These are phyloP conservation scores for Osmerus eperlanus DNA, from an alignment of 2,113 vertebrate species.

Conservation along the genomic window DNA sequence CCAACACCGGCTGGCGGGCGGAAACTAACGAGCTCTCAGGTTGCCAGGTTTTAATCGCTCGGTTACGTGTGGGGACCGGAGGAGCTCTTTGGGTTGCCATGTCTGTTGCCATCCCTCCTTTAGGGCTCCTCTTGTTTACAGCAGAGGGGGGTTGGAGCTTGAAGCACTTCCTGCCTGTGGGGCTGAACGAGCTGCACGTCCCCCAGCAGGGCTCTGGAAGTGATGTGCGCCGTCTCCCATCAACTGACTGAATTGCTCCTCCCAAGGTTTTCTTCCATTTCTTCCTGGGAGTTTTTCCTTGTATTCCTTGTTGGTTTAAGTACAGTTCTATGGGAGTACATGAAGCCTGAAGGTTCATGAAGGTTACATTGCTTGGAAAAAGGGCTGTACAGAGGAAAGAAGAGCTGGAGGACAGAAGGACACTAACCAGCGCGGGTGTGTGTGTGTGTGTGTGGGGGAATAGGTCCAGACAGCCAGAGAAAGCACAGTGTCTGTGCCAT, in stretches of 20 bases:
- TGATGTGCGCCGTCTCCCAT: too few relatives aligned
- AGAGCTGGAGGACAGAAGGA: background rate
- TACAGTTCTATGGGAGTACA: conserved; percentile 1
- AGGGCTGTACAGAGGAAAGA: too few relatives aligned
- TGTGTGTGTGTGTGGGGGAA: background rate
- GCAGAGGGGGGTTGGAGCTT: background rate
- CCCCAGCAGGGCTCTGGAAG: background rate
- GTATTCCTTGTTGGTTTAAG: background rate
- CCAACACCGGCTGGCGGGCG: too few relatives aligned
- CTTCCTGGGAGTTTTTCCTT: too few relatives aligned
- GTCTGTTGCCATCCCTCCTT: background rate
- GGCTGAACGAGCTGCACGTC: background rate
- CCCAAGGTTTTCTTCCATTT: too few relatives aligned
- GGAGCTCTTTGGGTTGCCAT: background rate
- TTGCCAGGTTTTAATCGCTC: too few relatives aligned
- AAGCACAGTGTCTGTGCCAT: background rate
- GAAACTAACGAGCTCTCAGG: too few relatives aligned
- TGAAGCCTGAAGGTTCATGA: too few relatives aligned
- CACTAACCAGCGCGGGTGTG: background rate
- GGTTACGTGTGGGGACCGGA: too few relatives aligned
- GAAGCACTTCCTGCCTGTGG: background rate
- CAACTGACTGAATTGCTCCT: too few relatives aligned
- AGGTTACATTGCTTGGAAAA: too few relatives aligned
- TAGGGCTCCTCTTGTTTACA: too few relatives aligned
- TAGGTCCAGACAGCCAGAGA: background rate